Conservation (phyloP, 1,140 invertebrate genomes). For the Teleopsis dalmanni region DNA sequence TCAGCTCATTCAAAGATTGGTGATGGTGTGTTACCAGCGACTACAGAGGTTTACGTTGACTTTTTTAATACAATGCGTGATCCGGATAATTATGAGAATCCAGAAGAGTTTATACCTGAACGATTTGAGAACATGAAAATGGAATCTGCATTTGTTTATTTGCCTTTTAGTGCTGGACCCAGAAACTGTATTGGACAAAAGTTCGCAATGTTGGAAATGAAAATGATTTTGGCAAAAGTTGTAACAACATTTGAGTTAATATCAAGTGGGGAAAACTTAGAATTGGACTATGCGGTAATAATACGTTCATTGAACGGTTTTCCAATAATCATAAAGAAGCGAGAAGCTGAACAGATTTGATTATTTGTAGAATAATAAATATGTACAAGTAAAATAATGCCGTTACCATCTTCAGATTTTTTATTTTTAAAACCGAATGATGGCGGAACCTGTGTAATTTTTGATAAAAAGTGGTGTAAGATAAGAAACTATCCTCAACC, state of each 20-base stretch:
- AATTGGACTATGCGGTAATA: no score
- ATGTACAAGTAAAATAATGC: no score
- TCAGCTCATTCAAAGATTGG: not conserved
- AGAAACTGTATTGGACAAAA: slow-evolving; percentile 61
- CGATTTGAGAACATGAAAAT: slow-evolving; percentile 46
- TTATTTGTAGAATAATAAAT: no score
- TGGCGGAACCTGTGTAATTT: no score
- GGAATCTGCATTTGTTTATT: slow-evolving; percentile 48
- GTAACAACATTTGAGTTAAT: slow-evolving; percentile 37
- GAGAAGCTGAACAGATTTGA: no score
- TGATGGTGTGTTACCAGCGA: not conserved
- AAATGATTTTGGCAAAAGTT: slow-evolving; percentile 33
- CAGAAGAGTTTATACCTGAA: slow-evolving; percentile 54
- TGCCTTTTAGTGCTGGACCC: slow-evolving; percentile 63
- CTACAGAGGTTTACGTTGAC: slow-evolving; percentile 19
- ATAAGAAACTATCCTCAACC: no score
- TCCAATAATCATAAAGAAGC: no score
- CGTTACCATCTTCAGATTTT: no score
- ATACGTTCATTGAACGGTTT: no score
- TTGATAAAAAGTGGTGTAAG: no score
- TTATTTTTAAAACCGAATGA: no score
- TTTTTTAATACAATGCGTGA: slow-evolving; percentile 28
- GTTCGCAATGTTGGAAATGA: slow-evolving; percentile 39
- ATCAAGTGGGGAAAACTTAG: no score
- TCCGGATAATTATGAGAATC: slow-evolving; percentile 12